Base-by-base conservation (phyloP, 2,888 invertebrate genomes). In the Nemotelus pantherinus region DNA sequence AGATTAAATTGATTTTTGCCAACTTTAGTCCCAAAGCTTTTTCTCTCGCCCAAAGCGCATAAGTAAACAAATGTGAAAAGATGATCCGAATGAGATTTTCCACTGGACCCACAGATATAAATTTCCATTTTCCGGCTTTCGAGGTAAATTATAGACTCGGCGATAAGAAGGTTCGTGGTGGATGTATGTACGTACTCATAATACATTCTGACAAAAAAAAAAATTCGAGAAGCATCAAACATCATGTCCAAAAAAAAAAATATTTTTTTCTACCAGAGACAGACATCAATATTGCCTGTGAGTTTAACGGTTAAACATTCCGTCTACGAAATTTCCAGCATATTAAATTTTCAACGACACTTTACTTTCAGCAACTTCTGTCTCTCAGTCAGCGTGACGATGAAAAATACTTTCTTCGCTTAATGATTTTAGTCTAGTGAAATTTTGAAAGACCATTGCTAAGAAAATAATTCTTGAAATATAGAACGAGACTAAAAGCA, bases 81-180 rank as follows among this genome's bases (percentile, higher is more conserved):
- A 4, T 70, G 41, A 74, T 63, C 63, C 60, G 50, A 68, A 70
- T 63, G 70, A 63, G 70, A 60, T 63, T 63, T 71, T 63, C 71
- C 58, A 77, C 76, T 55, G 70, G 78, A 67, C 58, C 65, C 53
- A 77, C 77, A 71, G 67, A 74, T 67, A 70, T 71, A 79, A 67
- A 63, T 77, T 77, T 74, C 63, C 74, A 78, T 78, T 77, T 77
- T 64, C 71, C 72, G 76, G 71, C 58, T 76, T 77, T 58, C 60
- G 43, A 74, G 74, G 76, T 78, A 78, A 78, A 78, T 78, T 78
- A 78, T 78, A 72, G 78, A 72, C 72, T 64, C 65, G 64, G 53
- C 76, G 72, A 78, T 78, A 72, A 70, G 67, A 71, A 72, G 48
- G 67, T 72, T 78, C 76, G 68, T 70, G 75, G 68, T 75, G 78